Base-by-base conservation (phyloP, 2,888 invertebrate species). In the Drosophila niveifrons region DNA sequence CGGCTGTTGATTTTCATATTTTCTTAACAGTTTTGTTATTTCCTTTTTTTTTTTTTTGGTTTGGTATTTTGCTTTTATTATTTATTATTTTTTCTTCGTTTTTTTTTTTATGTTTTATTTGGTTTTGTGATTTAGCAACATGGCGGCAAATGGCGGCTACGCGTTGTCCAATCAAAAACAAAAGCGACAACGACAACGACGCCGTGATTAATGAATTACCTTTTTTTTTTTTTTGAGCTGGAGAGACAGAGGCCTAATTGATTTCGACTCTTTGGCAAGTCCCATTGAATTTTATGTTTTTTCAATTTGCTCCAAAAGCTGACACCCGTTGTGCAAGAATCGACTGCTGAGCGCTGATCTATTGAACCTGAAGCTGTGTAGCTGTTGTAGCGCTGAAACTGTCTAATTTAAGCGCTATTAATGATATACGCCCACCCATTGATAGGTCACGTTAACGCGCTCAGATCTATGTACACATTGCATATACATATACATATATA, bases 91-190 rank as follows among this genome's bases (percentile, higher is more conserved):
- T 23, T 51, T 17, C 11, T 11, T 23, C 4, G 23, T 23, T 43
- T 10, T 7, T 48, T 7, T 48, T 82, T 86, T 80, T 75, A 71
- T 75, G 78, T 48, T 82, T 87, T 89, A 84, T 84, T 84, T 89
- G 83, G 67, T 75, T 87, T 84, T 89, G 76, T 84, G 83, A 84
- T 84, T 84, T 84, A 63, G 88, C 83, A 89, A 84, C 76, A 84
- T 84, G 83, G 83, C 74, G 84, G 62, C 66, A 75, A 65, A 67
- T 85, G 86, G 65, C 88, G 83, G 80, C 83, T 65, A 65, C 29
- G 57, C 51, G 66, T 13, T 80, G 62, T 72, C 83, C 83, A 84
- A 84, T 84, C 83, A 84, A 65, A 83, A 67, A 66, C 39, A 17
- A 53, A 84, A 36, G 46, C 13, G 10, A 29, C 57, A 86, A 48